Base-by-base conservation (phyloP, 92 coral and sea anemone genomes). In the Palythoa grandiflora region DNA sequence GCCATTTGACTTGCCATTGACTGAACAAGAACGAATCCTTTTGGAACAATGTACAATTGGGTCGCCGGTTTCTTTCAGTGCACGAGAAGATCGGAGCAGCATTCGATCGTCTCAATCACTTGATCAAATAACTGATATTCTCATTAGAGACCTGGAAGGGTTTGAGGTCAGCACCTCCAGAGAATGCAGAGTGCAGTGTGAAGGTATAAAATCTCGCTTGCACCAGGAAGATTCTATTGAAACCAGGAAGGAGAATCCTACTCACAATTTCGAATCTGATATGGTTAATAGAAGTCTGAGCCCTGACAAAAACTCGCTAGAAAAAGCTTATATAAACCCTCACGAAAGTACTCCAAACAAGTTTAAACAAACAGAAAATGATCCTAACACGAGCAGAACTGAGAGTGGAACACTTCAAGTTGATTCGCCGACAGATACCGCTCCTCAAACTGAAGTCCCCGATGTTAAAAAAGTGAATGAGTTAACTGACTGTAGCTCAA, bases 21-120 rank as follows among this genome's bases (percentile, higher is more conserved):
- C 96, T 2, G 98, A 93, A 73, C 93, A 92, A 11, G 98, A 95
- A 53, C 91, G 94, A 9, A 79, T 88, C 60, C 87, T 95, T 63
- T 57, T 95, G 87, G 98, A 95, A 78, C 91, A 91, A 60, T 95
- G 96, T 47, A 95, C 98, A 10, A 78, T 95, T 50, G 94, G 96
- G 2, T 89, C 96, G 19, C 93, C 93, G 38, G 86, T 87, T 44
- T 53, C 88, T 7, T 91, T 91, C 87, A 90, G 88, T 21, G 5
- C 83, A 5, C 20, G 83, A 77, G 83, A 57, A 13, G 88, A 87
- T 60, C 79, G 94, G 73, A 91, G 94, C 36, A 87, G 84, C 52
- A 89, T 93, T 72, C 80, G 92, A 19, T 92, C 96, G 28, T 95
- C 98, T 37, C 89, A 95, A 39, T 95, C 98, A 11, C 81, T 95